These are phyloP conservation scores for Spodoptera frugiperda DNA, from an alignment of 1,140 invertebrate species.

Conservation along the genomic window DNA sequence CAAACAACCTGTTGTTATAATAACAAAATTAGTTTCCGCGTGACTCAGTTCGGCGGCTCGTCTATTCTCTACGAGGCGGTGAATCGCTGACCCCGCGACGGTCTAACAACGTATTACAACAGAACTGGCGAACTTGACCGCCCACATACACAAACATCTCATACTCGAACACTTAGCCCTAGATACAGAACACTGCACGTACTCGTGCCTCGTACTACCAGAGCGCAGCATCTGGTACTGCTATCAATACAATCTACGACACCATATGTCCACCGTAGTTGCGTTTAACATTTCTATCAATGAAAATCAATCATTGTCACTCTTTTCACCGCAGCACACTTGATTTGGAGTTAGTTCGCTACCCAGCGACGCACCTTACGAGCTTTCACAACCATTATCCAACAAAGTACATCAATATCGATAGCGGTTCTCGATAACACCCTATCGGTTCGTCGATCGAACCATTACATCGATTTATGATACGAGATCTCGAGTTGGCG, in stretches of 20 bases:
- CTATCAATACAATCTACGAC: constrained; percentile 44
- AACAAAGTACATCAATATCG: constrained; percentile 54
- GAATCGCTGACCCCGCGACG: constrained; percentile 72
- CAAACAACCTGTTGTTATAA: constrained; percentile 71
- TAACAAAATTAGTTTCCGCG: constrained; percentile 64
- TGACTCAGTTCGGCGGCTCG: constrained; percentile 73
- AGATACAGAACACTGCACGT: constrained; percentile 24
- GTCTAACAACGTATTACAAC: constrained; percentile 70
- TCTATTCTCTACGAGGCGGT: constrained; percentile 66
- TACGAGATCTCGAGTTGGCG: constrained; percentile 60
- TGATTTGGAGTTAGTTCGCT: constrained; percentile 22
- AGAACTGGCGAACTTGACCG: constrained; percentile 73
- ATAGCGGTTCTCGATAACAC: constrained; percentile 61
- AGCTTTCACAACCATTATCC: constrained; percentile 68
- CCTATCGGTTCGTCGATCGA: constrained; percentile 60
- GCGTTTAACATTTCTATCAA: constrained; percentile 36
- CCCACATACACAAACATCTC: constrained; percentile 68
- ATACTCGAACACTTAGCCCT: constrained; percentile 47
- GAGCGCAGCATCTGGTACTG: constrained; percentile 46
- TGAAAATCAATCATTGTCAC: constrained; percentile 58
- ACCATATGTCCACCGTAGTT: background rate
- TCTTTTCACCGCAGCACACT: constrained; percentile 49
- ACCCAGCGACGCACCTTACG: constrained; percentile 45
- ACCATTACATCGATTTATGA: constrained; percentile 69
- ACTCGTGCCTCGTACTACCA: constrained; percentile 12